Evolutionary conservation across 2,888 invertebrate genomes (phyloP).

Genomic region (Criorhina ranunculi): DNA sequence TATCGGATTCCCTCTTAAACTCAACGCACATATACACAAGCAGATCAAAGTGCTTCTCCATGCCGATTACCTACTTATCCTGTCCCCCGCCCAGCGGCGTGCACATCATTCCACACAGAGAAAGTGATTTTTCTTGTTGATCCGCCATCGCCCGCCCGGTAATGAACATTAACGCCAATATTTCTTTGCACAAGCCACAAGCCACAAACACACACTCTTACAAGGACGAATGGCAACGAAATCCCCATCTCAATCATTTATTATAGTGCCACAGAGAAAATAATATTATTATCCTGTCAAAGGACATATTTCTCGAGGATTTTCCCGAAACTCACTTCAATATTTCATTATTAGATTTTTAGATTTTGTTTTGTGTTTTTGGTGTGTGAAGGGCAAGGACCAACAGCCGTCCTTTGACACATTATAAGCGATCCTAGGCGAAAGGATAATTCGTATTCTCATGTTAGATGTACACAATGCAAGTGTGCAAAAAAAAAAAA

Average conservation of each 20-base stretch:
- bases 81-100: conserved; percentile 44
- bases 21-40: conserved; percentile 39
- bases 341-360: conserved; percentile 76
- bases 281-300: conserved; percentile 77
- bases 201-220: background rate
- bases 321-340: conserved; percentile 71
- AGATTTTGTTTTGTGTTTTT: conserved; percentile 45
- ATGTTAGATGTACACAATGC: conserved; percentile 48
- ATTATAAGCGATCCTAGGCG: conserved; percentile 25
- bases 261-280: conserved; percentile 73
- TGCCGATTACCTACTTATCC: conserved; percentile 75
- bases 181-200: conserved; percentile 48
- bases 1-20: conserved; percentile 70
- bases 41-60: conserved; percentile 76
- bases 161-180: conserved; percentile 76
- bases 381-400: conserved; percentile 42
- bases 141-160: conserved; percentile 64
- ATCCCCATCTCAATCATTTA: conserved; percentile 75
- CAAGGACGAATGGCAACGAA: background rate
- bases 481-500: conserved; percentile 57
- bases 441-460: conserved; percentile 53
- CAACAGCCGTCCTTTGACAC: conserved; percentile 63
- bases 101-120: conserved; percentile 56
- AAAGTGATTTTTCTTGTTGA: conserved; percentile 77
- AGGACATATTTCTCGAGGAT: conserved; percentile 76